Conservation (phyloP, 1,140 invertebrate genomes). For the Epicauta chinensis region DNA sequence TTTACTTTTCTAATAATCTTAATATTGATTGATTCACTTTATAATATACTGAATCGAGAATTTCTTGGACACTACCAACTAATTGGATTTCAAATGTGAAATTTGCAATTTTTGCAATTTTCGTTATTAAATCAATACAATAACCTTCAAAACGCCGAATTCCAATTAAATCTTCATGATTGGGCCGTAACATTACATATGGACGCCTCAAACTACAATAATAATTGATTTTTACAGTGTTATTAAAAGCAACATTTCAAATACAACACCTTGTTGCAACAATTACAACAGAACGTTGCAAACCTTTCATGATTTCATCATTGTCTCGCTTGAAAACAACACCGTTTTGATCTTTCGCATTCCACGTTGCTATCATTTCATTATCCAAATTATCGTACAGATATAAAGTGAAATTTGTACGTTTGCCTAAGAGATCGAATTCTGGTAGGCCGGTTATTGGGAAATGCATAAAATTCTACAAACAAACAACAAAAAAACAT, state of each 20-base stretch:
- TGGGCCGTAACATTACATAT: slow-evolving; percentile 58
- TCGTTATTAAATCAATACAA: slow-evolving; percentile 71
- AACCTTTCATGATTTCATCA: not conserved
- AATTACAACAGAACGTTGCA: not conserved
- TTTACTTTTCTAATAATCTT: not conserved
- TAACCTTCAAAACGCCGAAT: slow-evolving; percentile 72
- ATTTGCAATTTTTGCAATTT: slow-evolving; percentile 63
- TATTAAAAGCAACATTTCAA: no score
- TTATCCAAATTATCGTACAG: not conserved
- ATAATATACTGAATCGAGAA: slow-evolving; percentile 65
- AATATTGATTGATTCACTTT: not conserved
- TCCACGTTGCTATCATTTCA: slow-evolving; percentile 35
- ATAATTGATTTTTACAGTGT: no score
- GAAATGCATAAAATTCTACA: no score
- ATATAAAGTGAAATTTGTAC: no score
- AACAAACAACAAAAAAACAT: not conserved
- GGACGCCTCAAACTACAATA: slow-evolving; percentile 55
- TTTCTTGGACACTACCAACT: slow-evolving; percentile 71
- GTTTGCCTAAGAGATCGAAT: no score
- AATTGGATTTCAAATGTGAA: slow-evolving; percentile 73
- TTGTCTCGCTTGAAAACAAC: slow-evolving; percentile 35
- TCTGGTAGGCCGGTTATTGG: no score
- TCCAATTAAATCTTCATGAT: slow-evolving; percentile 45
- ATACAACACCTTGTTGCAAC: slow-evolving; percentile 43
- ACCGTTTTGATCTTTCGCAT: slow-evolving; percentile 40